Conservation (phyloP, 2,113 vertebrate genomes). For the human (Homo sapiens) region GRCh38 chr3:107721001-107721500, state of each 20-base stretch:
- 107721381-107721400: background rate
- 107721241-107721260: background rate
- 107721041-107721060: background rate
- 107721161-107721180: background rate
- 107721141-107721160: background rate
- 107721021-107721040: background rate
- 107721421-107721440: background rate
- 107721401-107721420: background rate
- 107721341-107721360: background rate
- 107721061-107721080: background rate
- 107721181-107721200: background rate
- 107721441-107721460: background rate
- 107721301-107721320: background rate
- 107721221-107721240: background rate
- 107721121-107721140: background rate
- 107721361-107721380: background rate
- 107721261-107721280: background rate
- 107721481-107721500: background rate
- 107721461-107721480: background rate
- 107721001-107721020: background rate
- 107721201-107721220: background rate
- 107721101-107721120: background rate
- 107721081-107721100: conserved; percentile 9
- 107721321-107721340: background rate
- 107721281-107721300: conserved; percentile 1